A percentile compares a stretch with the other conserved stretches of the same genome.
phyloP scores from a whole-genome alignment of 2,797 vertebrate species.

The Leucoraja ocellata region DNA sequence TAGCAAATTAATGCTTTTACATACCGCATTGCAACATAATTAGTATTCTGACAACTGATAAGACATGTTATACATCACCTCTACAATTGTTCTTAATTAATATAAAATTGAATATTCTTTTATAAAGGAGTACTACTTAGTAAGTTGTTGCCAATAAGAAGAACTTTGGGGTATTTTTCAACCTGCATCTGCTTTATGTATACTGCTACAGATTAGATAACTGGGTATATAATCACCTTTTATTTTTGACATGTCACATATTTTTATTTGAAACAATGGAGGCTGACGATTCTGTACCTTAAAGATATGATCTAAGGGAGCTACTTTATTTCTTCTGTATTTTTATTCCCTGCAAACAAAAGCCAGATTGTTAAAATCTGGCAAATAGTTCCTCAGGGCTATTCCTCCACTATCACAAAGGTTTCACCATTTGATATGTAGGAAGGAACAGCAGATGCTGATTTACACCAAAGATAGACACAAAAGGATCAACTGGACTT shows the following conservation, averaged over 20 bases:
- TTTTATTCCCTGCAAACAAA: neutral
- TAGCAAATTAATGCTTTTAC: constrained; percentile 18
- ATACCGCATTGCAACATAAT: neutral
- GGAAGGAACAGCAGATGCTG: too few species aligned
- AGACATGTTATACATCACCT: constrained; percentile 17
- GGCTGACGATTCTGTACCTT: neutral
- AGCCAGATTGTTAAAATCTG: neutral
- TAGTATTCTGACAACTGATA: constrained; percentile 21
- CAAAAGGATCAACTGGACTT: too few species aligned
- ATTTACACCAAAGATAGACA: too few species aligned
- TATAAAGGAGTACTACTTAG: neutral
- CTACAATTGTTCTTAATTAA: constrained; percentile 18
- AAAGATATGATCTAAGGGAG: neutral
- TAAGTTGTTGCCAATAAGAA: neutral
- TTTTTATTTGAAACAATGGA: neutral
- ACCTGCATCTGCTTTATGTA: neutral
- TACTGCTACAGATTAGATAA: neutral
- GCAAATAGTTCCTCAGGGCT: neutral
- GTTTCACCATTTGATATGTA: neutral
- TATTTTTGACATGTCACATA: neutral
- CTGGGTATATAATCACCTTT: too few species aligned
- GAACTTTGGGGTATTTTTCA: neutral
- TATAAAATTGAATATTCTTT: neutral
- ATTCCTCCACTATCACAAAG: neutral
- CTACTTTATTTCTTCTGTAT: neutral